A percentile compares a stretch with the other conserved stretches of the same genome.
phyloP scores from a whole-genome alignment of 2,113 vertebrate species.

The Acinonyx jubatus region DNA sequence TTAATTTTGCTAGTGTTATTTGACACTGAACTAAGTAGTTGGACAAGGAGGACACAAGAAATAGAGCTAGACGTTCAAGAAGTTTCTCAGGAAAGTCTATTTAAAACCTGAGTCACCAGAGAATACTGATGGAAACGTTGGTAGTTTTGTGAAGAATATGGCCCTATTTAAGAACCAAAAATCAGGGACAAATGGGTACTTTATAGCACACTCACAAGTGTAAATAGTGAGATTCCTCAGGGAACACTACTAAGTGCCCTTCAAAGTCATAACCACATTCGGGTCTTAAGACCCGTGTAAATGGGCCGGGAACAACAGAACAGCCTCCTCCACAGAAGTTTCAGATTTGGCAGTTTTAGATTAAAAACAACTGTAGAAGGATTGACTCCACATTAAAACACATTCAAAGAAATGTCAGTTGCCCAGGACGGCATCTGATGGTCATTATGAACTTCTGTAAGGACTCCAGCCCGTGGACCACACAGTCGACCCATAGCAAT shows the following conservation, averaged over 20 bases:
- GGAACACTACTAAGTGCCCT: neutral
- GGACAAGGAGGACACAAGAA: neutral
- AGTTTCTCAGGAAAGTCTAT: neutral
- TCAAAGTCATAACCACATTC: neutral
- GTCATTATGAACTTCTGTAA: neutral
- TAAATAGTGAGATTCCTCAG: conserved; percentile 5
- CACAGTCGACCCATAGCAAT: neutral
- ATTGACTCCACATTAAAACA: conserved; percentile 31
- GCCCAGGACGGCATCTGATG: neutral
- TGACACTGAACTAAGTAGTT: neutral
- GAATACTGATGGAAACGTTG: neutral
- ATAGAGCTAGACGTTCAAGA: neutral
- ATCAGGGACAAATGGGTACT: neutral
- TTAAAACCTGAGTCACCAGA: conserved; percentile 40
- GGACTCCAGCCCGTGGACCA: neutral
- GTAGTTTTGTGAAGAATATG: conserved; percentile 1
- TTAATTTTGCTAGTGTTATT: conserved; percentile 3
- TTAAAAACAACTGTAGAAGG: conserved; percentile 20
- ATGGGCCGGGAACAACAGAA: neutral
- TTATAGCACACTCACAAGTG: neutral
- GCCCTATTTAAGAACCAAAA: neutral
- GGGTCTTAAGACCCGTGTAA: neutral
- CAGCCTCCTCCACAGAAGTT: neutral
- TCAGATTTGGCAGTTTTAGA: neutral
- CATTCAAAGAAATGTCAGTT: neutral